A percentile compares a stretch with the other conserved stretches of the same genome.
Conservation (phyloP, 1,140 invertebrate genomes). For the Bombus pyrosoma region DNA sequence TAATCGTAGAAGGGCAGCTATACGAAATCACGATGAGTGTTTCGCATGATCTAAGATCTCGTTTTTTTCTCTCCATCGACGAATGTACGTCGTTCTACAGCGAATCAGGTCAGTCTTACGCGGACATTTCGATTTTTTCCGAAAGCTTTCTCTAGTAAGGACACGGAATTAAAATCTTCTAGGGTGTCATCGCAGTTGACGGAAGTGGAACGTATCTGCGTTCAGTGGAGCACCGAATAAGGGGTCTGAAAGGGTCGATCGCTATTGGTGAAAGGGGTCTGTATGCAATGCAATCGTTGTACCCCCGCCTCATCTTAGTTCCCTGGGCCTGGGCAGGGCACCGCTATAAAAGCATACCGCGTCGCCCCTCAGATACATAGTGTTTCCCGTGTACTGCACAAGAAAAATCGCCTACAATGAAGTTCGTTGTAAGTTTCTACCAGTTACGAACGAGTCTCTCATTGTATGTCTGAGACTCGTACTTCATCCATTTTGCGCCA, state of each 20-base stretch:
- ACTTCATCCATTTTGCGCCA: background rate
- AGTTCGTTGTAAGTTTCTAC: constrained; percentile 79
- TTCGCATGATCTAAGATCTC: background rate
- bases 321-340: constrained; percentile 77
- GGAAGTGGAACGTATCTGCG: constrained; percentile 36
- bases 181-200: constrained; percentile 24
- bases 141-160: background rate
- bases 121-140: too few species aligned
- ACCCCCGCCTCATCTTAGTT: constrained; percentile 76
- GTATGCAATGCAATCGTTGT: constrained; percentile 68
- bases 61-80: background rate
- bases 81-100: background rate
- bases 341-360: constrained; percentile 82
- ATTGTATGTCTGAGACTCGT: background rate
- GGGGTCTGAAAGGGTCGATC: constrained; percentile 75
- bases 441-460: constrained; percentile 5
- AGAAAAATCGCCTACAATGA: constrained; percentile 80
- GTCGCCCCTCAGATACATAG: constrained; percentile 78
- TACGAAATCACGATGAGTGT: background rate
- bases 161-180: background rate
- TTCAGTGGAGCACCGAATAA: constrained; percentile 59
- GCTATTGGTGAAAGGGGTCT: constrained; percentile 78
- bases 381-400: constrained; percentile 77
- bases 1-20: background rate
- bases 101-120: constrained; percentile 18